Conservation (phyloP, 2,797 vertebrate species). For the Chloroceryle inda region DNA sequence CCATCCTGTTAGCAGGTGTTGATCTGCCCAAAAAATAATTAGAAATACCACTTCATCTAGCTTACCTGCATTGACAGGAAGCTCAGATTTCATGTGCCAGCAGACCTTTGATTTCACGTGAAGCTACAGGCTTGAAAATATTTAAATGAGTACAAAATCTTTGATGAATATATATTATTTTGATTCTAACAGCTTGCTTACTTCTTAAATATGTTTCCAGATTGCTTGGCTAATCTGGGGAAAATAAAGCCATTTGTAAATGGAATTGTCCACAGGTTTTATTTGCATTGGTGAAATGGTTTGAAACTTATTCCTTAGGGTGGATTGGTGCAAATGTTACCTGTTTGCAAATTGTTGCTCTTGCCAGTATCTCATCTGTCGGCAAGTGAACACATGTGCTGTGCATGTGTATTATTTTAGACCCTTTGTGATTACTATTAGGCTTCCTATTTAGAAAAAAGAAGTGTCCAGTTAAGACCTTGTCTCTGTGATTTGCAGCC, state of each 20-base stretch:
- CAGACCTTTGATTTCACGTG: neutral
- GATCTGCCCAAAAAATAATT: neutral
- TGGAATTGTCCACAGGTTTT: neutral
- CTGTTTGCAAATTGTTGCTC: neutral
- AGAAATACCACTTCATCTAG: neutral
- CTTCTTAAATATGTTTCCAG: neutral
- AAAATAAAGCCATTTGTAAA: neutral
- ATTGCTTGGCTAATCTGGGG: neutral
- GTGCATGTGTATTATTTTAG: neutral
- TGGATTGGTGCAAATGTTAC: neutral
- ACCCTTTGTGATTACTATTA: neutral
- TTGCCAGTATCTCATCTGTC: neutral
- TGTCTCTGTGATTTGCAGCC: neutral
- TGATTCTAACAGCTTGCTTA: neutral
- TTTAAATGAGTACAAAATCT: neutral
- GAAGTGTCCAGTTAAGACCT: neutral
- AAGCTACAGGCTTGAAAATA: neutral
- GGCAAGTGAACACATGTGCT: neutral
- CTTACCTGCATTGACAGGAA: neutral
- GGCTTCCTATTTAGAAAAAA: neutral
- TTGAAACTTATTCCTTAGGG: neutral
- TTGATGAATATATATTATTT: neutral
- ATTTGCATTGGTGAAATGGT: neutral
- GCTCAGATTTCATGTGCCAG: neutral
- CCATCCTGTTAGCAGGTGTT: neutral